These are phyloP conservation scores for Etheostoma perlongum DNA, from an alignment of 2,797 vertebrate species.

Conservation along the genomic window DNA sequence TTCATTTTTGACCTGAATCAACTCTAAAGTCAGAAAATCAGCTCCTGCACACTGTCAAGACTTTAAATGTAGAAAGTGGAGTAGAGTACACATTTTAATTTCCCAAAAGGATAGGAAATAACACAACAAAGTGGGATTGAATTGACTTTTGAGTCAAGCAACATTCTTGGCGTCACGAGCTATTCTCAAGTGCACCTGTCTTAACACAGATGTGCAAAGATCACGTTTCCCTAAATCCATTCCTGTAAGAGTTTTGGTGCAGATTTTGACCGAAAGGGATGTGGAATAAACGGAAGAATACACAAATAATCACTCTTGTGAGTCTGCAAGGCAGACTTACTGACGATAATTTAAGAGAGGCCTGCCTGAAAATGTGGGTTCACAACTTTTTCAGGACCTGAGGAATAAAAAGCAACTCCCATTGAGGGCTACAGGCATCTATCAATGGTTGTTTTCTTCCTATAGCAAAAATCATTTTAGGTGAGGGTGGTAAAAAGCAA, in stretches of 20 bases:
- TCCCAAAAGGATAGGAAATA: too few relatives aligned
- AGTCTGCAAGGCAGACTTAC: slow-evolving; percentile 26
- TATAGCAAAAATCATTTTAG: slow-evolving; percentile 22
- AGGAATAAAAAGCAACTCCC: slow-evolving; percentile 42
- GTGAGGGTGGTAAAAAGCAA: slow-evolving; percentile 19
- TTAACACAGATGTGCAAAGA: slow-evolving; percentile 14
- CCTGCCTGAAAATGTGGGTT: slow-evolving; percentile 30
- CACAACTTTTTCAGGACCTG: slow-evolving; percentile 9
- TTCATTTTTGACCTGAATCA: slow-evolving; percentile 55
- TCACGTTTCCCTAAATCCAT: slow-evolving; percentile 6
- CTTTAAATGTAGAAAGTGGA: background rate
- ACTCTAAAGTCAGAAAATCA: slow-evolving; percentile 29
- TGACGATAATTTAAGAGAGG: slow-evolving; percentile 20
- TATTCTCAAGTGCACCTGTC: slow-evolving; percentile 16
- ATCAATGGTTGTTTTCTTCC: slow-evolving; percentile 29
- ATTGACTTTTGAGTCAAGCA: slow-evolving; percentile 5
- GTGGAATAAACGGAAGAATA: slow-evolving; percentile 14
- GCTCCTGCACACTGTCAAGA: background rate
- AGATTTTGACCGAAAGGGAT: background rate
- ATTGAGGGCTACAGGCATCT: slow-evolving; percentile 8
- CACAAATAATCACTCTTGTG: slow-evolving; percentile 23
- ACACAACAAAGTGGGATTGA: too few relatives aligned
- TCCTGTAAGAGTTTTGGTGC: slow-evolving; percentile 12
- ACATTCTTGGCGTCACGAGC: slow-evolving; percentile 8
- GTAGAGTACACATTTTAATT: too few relatives aligned